phyloP scores from a whole-genome alignment of 2,888 invertebrate species.

The Entomobrya proxima region DNA sequence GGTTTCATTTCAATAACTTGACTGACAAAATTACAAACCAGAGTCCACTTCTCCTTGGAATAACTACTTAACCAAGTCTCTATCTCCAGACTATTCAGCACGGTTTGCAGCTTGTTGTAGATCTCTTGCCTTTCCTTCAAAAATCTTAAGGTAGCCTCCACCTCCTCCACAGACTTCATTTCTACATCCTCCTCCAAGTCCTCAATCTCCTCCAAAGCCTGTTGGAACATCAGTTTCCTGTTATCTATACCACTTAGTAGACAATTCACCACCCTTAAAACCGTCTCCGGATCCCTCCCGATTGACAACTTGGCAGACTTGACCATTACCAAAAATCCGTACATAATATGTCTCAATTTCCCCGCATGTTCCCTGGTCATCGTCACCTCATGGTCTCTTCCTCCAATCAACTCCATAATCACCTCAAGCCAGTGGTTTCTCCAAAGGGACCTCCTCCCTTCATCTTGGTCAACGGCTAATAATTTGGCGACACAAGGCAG shows the following conservation, averaged over 20 bases:
- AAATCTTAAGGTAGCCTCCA: constrained; percentile 25
- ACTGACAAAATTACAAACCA: constrained; percentile 59
- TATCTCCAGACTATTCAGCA: constrained; percentile 48
- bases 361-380: background rate
- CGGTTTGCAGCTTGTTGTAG: constrained; percentile 25
- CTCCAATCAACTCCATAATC: background rate
- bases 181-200: constrained; percentile 49
- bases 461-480: background rate
- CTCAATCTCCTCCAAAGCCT: constrained; percentile 16
- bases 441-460: constrained; percentile 36
- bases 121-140: constrained; percentile 60
- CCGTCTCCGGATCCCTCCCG: background rate
- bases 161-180: constrained; percentile 27
- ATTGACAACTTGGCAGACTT: background rate
- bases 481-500: background rate
- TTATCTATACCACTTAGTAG: constrained; percentile 42
- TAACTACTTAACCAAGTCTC: constrained; percentile 45
- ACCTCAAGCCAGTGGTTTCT: constrained; percentile 35
- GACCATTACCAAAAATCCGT: constrained; percentile 29
- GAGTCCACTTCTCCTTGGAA: constrained; percentile 37
- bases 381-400: background rate
- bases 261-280: background rate
- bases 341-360: constrained; percentile 29
- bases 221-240: constrained; percentile 17
- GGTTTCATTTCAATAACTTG: constrained; percentile 71